Evolutionary conservation across 2,113 vertebrate species (phyloP).

Genomic region (Rhegmatorhina hoffmannsi): DNA sequence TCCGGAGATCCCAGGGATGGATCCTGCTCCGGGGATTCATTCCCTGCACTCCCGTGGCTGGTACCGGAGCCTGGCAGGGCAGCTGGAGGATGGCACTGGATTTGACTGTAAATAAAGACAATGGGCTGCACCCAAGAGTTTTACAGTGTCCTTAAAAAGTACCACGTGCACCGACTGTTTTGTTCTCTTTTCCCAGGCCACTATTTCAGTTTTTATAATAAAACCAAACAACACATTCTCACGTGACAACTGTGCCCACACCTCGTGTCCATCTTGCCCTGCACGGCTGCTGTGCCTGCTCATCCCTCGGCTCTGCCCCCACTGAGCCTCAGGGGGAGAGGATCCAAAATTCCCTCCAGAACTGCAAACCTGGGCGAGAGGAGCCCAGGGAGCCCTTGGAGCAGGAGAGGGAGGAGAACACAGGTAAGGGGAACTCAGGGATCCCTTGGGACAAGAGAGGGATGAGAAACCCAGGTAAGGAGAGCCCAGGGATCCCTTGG

Average conservation of each 20-base stretch:
- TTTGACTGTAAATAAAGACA: neutral
- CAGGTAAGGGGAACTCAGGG: no score
- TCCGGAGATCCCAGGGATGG: neutral
- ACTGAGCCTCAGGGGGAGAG: rapidly evolving
- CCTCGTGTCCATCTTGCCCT: rapidly evolving
- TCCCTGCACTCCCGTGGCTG: rapidly evolving
- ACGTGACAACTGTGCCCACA: rapidly evolving
- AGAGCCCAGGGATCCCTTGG: no score
- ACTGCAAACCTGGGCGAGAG: rapidly evolving
- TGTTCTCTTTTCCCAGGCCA: neutral
- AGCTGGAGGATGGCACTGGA: rapidly evolving
- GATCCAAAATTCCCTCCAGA: neutral
- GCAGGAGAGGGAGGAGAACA: no score
- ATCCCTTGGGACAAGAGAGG: no score
- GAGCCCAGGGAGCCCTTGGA: neutral
- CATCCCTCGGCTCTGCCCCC: neutral
- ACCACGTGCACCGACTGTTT: no score
- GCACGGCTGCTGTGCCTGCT: neutral
- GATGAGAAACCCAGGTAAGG: no score
- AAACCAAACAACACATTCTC: neutral
- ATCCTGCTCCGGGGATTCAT: neutral
- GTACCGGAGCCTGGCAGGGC: neutral
- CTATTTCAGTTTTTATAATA: neutral
- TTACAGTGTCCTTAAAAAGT: neutral
- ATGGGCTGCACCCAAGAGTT: neutral